A percentile compares a stretch with the other conserved stretches of the same genome.
Conservation (phyloP, 2,797 vertebrate species). For the Loris lydekkerianus region DNA sequence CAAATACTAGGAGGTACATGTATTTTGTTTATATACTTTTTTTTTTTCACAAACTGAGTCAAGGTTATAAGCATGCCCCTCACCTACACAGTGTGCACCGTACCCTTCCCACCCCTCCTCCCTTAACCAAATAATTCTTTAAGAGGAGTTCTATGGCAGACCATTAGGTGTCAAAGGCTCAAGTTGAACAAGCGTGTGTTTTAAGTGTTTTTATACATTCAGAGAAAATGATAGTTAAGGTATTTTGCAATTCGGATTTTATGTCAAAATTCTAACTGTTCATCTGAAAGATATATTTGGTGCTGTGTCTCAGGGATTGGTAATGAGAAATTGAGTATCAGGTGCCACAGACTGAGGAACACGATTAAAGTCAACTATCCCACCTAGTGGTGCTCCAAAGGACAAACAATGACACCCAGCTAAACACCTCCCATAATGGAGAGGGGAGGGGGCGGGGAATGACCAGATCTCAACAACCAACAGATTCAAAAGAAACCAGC, state of each 20-base stretch:
- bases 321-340: conserved; percentile 34
- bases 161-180: conserved; percentile 74
- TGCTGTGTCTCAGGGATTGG: conserved; percentile 5
- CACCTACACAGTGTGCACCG: too few relatives aligned
- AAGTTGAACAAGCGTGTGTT: conserved; percentile 34
- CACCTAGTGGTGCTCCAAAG: conserved; percentile 36
- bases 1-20: too few relatives aligned
- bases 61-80: too few relatives aligned
- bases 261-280: not conserved
- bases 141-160: conserved; percentile 84
- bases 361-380: conserved; percentile 35
- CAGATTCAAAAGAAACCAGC: conserved; percentile 72
- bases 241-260: conserved; percentile 78
- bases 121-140: not conserved
- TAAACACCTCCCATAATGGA: conserved; percentile 63
- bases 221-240: conserved; percentile 77
- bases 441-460: not conserved
- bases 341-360: not conserved
- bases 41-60: too few relatives aligned
- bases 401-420: conserved; percentile 52
- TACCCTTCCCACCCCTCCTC: too few relatives aligned
- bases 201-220: conserved; percentile 28
- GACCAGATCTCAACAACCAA: not conserved
- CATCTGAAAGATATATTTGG: conserved; percentile 74
- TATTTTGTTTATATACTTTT: too few relatives aligned